Conservation (phyloP, 2,888 invertebrate species). For the Leptarthrus brevirostris region DNA sequence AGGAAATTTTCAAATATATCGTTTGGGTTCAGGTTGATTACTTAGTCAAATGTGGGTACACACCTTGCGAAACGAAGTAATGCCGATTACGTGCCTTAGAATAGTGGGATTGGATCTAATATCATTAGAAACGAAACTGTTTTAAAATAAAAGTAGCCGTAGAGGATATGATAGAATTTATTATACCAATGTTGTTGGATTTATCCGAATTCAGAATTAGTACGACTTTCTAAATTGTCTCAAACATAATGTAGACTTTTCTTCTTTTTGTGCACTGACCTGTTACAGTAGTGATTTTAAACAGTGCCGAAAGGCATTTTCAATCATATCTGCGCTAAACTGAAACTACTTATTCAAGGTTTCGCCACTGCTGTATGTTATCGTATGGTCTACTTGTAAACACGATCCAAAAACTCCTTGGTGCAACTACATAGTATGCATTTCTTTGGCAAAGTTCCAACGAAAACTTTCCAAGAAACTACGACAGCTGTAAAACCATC, state of each 20-base stretch:
- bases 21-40: too few relatives aligned
- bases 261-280: conserved; percentile 9
- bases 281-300: conserved; percentile 12
- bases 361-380: not conserved
- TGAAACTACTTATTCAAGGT: conserved; percentile 11
- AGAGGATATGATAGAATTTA: too few relatives aligned
- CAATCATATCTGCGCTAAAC: not conserved
- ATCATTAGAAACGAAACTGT: too few relatives aligned
- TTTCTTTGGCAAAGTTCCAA: conserved; percentile 26
- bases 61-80: too few relatives aligned
- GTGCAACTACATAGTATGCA: not conserved
- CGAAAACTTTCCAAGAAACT: conserved; percentile 32
- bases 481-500: conserved; percentile 42
- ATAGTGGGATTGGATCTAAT: too few relatives aligned
- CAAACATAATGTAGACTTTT: not conserved
- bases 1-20: too few relatives aligned
- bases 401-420: conserved; percentile 4
- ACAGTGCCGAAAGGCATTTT: conserved; percentile 10
- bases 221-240: too few relatives aligned
- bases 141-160: too few relatives aligned
- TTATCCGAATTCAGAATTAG: too few relatives aligned
- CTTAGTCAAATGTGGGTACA: too few relatives aligned
- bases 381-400: conserved; percentile 17
- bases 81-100: too few relatives aligned
- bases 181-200: too few relatives aligned